These are phyloP conservation scores for Actenoides hombroni DNA, from an alignment of 2,113 vertebrate genomes.

Conservation along the genomic window DNA sequence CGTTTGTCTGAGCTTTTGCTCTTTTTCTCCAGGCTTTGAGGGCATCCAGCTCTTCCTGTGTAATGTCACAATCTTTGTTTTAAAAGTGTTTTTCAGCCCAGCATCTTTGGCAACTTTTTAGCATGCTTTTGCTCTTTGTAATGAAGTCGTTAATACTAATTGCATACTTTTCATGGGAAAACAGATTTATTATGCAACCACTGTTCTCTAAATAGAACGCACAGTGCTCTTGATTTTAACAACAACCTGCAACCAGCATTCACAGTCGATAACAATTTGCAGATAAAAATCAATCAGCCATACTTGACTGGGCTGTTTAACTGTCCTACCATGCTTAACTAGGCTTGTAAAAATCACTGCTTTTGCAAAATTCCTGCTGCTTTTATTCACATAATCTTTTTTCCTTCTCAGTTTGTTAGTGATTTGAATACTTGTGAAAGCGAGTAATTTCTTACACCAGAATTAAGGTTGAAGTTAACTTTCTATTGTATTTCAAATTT, in stretches of 20 bases:
- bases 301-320: constrained; percentile 50
- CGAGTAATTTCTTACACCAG: not conserved
- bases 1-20: not conserved
- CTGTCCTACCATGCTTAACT: constrained; percentile 35
- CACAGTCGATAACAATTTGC: constrained; percentile 68
- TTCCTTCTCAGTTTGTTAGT: not conserved
- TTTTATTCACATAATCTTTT: not conserved
- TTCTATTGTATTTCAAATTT: not conserved
- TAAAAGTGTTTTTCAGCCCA: not conserved
- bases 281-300: constrained; percentile 76
- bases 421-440: not conserved
- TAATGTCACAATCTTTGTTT: not conserved
- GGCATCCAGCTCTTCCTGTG: not conserved
- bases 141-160: constrained; percentile 61
- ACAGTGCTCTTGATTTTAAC: constrained; percentile 55
- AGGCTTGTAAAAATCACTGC: constrained; percentile 2
- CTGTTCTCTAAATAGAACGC: constrained; percentile 60
- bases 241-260: constrained; percentile 55
- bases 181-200: constrained; percentile 55
- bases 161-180: constrained; percentile 59
- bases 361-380: not conserved
- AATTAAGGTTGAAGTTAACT: not conserved
- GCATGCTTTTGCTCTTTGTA: not conserved
- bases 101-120: not conserved
- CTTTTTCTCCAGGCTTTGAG: not conserved